Evolutionary conservation across 2,888 invertebrate species (phyloP), one percentile per base, ranked within the genome.

Genomic region (Crematogaster levior): DNA sequence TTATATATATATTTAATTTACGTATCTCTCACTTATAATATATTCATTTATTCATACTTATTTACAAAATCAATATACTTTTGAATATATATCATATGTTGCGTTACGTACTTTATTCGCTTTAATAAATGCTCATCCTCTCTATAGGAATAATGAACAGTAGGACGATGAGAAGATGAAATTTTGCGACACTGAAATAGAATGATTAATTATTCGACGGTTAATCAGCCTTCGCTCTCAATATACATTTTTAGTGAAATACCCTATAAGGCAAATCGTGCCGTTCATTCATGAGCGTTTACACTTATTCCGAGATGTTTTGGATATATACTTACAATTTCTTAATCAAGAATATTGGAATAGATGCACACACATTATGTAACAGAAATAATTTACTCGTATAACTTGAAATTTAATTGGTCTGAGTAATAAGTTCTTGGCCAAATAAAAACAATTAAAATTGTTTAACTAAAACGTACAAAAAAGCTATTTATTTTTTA

Each of bases 151-250:
- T 70, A 56, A 40, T 70, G 53, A 53, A 68, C 72, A 53, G 18
- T 30, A 24, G 18, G 43, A 65, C 40, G 30, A n/a, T 30, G 21
- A 77, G 18, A 53, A 53, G 40, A 77, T 56, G 18, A 40, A 68
- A 77, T 68, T 68, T 43, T 27, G 53, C 37, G 51, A 51, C 48
- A 21, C 53, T 70, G 40, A 70, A 70, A 77, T 77, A 56, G 72
- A 70, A 56, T 77, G 70, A 77, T 77, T 77, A 77, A 77, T 77
- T 77, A 77, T 77, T 70, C 65, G 30, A 56, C 12, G 40, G 53
- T 77, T 70, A 77, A 77, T 77, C 53, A 77, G 53, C 12, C 21
- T 77, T n/a, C 27, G n/a, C 27, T 43, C 4, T 40, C 53, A 53
- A 56, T 68, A 77, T 77, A 40, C 72, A 70, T 77, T 77, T 72